Evolutionary conservation across 37 sponge, comb jelly and placozoan genomes (phyloP).

Genomic region (Dysidea cf. avara): DNA sequence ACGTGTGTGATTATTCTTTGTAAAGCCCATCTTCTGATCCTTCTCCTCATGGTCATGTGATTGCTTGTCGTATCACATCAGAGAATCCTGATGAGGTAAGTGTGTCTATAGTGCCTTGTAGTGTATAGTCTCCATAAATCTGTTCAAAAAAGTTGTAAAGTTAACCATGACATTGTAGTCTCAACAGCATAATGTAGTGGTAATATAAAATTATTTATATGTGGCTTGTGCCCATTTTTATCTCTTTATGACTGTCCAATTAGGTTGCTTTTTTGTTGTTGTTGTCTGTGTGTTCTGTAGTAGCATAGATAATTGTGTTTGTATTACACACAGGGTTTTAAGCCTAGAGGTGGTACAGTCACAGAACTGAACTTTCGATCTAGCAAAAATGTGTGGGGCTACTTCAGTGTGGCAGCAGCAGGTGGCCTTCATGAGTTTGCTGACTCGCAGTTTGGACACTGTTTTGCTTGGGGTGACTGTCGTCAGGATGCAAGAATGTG

Average conservation of each 20-base stretch:
- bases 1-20: too few species aligned
- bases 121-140: too few species aligned
- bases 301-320: too few species aligned
- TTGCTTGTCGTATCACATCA: constrained; percentile 97
- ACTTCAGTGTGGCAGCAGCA: constrained; percentile 96
- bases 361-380: constrained; percentile 94
- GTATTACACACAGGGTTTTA: constrained; percentile 72
- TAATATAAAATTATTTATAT: too few species aligned
- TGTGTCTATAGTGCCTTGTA: too few species aligned
- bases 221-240: too few species aligned
- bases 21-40: constrained; percentile 68
- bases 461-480: constrained; percentile 97
- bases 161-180: too few species aligned
- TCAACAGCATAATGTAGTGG: background rate
- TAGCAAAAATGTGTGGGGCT: constrained; percentile 98
- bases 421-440: constrained; percentile 99
- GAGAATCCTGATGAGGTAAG: constrained; percentile 98
- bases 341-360: constrained; percentile 92
- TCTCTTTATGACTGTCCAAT: background rate
- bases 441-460: constrained; percentile 98
- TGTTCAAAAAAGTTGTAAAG: too few species aligned
- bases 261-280: too few species aligned
- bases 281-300: too few species aligned
- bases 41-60: constrained; percentile 90
- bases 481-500: constrained; percentile 88